Evolutionary conservation across 2,113 vertebrate genomes (phyloP).

Genomic region (Dicerorhinus sumatrensis): DNA sequence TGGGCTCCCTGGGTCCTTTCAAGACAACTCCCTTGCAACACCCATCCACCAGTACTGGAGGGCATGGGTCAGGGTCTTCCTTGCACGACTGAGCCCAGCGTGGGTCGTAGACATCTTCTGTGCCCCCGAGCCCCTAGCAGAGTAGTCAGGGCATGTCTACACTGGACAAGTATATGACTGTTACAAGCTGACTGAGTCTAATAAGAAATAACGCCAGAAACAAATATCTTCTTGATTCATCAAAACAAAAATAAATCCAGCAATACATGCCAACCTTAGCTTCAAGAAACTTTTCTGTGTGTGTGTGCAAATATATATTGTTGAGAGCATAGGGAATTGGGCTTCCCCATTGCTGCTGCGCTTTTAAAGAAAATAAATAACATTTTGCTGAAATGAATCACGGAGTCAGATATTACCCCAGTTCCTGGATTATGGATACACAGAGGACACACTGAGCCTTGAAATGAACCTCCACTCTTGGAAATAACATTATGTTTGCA

Average conservation of each 20-base stretch:
- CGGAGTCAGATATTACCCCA: background rate
- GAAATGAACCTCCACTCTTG: background rate
- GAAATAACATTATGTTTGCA: fast-evolving
- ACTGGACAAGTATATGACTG: fast-evolving
- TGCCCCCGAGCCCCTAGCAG: background rate
- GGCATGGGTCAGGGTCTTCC: background rate
- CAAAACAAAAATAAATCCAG: background rate
- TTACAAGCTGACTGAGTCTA: too few relatives aligned
- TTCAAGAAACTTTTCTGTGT: background rate
- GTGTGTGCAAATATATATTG: fast-evolving
- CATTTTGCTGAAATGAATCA: background rate
- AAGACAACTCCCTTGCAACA: background rate
- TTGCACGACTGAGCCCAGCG: fast-evolving
- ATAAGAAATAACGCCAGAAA: fast-evolving
- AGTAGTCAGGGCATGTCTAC: fast-evolving
- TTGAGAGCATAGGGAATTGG: background rate
- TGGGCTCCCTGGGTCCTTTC: background rate
- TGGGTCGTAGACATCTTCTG: fast-evolving
- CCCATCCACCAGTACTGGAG: fast-evolving
- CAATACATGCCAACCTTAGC: fast-evolving
- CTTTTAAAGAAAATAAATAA: background rate
- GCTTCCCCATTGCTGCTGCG: background rate
- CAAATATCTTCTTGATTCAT: fast-evolving
- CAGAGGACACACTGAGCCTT: background rate
- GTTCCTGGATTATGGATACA: background rate